A percentile compares a stretch with the other conserved stretches of the same genome.
Conservation (phyloP, 2,797 vertebrate species). For the Acridotheres tristis region DNA sequence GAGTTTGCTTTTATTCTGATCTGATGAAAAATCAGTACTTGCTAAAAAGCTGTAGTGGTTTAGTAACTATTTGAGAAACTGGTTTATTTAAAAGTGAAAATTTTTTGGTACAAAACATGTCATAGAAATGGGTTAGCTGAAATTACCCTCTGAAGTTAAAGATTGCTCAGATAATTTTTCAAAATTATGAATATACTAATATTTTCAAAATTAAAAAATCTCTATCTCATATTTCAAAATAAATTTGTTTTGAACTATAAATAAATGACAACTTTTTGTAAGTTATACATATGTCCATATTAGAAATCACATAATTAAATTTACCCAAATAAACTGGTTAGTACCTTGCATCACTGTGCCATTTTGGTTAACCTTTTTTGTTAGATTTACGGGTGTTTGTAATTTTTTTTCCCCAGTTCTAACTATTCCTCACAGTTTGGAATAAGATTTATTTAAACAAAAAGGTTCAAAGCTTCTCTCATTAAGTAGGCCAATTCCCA, state of each 20-base stretch:
- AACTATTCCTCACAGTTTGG: not conserved
- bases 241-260: not conserved
- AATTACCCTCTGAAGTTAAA: not conserved
- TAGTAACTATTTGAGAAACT: not conserved
- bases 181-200: not conserved
- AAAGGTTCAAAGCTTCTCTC: constrained; percentile 15
- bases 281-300: not conserved
- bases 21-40: not conserved
- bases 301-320: not conserved
- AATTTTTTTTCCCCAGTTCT: not conserved
- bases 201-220: not conserved
- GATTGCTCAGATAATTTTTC: not conserved
- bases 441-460: not conserved
- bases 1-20: not conserved
- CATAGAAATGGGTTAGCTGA: not conserved
- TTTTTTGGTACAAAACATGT: not conserved
- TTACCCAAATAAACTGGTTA: not conserved
- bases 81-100: rapidly evolving
- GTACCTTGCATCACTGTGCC: not conserved
- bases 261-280: not conserved
- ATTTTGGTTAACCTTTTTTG: not conserved
- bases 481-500: constrained; percentile 22
- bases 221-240: not conserved
- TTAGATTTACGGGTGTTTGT: not conserved
- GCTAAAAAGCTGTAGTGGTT: not conserved